These are phyloP conservation scores for Vannuccia rotundouncinata DNA, from an alignment of 2,888 invertebrate species.

Conservation along the genomic window DNA sequence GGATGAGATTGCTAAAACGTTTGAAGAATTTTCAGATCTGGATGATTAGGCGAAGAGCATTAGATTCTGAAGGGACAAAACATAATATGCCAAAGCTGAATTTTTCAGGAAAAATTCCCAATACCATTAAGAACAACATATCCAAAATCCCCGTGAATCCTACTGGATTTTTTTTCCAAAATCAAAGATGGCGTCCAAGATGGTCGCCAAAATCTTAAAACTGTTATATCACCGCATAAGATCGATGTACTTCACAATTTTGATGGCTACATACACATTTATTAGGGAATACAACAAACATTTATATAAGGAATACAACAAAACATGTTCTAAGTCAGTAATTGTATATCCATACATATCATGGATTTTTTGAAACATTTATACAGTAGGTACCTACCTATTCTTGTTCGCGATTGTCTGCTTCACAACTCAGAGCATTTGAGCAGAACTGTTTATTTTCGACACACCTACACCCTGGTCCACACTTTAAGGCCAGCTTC, in stretches of 20 bases:
- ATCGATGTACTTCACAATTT: slow-evolving; percentile 24
- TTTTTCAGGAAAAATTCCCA: slow-evolving; percentile 23
- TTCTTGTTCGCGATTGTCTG: slow-evolving; percentile 26
- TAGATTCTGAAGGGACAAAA: slow-evolving; percentile 24
- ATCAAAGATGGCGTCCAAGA: slow-evolving; percentile 26
- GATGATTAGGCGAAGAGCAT: slow-evolving; percentile 22
- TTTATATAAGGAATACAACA: slow-evolving; percentile 26
- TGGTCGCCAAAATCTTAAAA: slow-evolving; percentile 24
- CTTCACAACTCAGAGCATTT: slow-evolving; percentile 24
- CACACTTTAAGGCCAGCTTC: slow-evolving; percentile 24
- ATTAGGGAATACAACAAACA: slow-evolving; percentile 26
- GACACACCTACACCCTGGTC: slow-evolving; percentile 26
- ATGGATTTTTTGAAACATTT: slow-evolving; percentile 13
- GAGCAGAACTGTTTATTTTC: slow-evolving; percentile 24
- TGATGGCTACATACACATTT: slow-evolving; percentile 26
- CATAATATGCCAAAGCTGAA: slow-evolving; percentile 26
- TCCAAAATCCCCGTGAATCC: slow-evolving; percentile 26
- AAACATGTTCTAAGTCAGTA: slow-evolving; percentile 24
- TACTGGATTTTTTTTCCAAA: slow-evolving; percentile 19
- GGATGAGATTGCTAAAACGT: no score
- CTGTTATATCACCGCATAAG: slow-evolving; percentile 23
- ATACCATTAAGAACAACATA: slow-evolving; percentile 19
- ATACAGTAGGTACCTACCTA: slow-evolving; percentile 23
- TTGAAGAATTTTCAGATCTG: no score
- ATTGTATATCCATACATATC: slow-evolving; percentile 24